Evolutionary conservation across 1,140 invertebrate species (phyloP), one percentile per base, ranked within the genome.

Genomic region (Aphaenogaster rudis): DNA sequence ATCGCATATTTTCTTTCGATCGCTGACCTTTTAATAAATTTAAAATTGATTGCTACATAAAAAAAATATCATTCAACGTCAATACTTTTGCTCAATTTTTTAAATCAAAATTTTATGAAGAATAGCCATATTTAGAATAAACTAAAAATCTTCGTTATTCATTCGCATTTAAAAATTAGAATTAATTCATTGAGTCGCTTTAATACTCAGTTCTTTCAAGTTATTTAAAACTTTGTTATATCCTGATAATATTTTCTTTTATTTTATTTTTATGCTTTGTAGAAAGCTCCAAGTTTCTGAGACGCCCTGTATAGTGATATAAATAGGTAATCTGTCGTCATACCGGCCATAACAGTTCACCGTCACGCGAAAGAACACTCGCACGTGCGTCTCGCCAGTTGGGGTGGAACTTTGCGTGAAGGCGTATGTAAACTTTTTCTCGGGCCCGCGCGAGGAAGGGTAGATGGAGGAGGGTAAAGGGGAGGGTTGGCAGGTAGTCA

Each of bases 301-400:
- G 3, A 69, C 39, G 45, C 0, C 9, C 13, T 11, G 11, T 45
- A 59, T 11, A n/a, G 3, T 63, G 84, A 84, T 82, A 72, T n/a
- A 78, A 87, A 82, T 82, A 81, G 89, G 48, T 87, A 84, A 90
- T 90, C 63, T 50, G 61, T 77, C 84, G 77, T 86, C 77, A 61
- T 52, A 59, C 61, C 71, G 71, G n/a, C 11, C 48, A 63, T 90
- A 89, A 89, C 71, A 78, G 81, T 87, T 82, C 63, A 61, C 69
- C 39, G 85, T 90, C 89, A 89, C 88, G 89, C 89, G 85, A 89
- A 74, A 74, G 54, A 33, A 33, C 72, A 59, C 69, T 88, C 71
- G 63, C 21, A 48, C 86, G 86, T 81, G 82, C 74, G 59, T 86
- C 74, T 52, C 57, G 33, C 63, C 36, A 17, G 17, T 78, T 33